These are phyloP conservation scores for Endotricha flammealis DNA, from an alignment of 2,888 invertebrate species.

Conservation along the genomic window DNA sequence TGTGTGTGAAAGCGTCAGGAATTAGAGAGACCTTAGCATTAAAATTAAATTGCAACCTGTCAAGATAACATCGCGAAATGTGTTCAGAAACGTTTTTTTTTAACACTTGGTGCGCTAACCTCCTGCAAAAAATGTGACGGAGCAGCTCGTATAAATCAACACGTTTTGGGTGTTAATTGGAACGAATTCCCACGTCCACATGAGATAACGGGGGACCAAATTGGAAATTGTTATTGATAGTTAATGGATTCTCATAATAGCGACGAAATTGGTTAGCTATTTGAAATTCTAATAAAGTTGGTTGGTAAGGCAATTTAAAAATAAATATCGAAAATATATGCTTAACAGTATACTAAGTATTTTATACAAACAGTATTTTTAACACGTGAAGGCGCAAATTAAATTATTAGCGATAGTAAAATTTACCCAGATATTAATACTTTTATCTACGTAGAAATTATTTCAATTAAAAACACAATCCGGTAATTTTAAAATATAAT, in stretches of 20 bases:
- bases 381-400: too few relatives aligned
- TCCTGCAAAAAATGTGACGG: slow-evolving; percentile 55
- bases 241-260: slow-evolving; percentile 5
- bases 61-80: not conserved
- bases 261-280: slow-evolving; percentile 1
- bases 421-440: too few relatives aligned
- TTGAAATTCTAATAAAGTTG: too few relatives aligned
- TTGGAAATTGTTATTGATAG: slow-evolving; percentile 15
- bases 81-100: slow-evolving; percentile 38
- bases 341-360: too few relatives aligned
- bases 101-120: slow-evolving; percentile 54
- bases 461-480: too few relatives aligned
- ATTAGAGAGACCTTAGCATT: not conserved
- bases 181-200: slow-evolving; percentile 53
- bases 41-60: not conserved
- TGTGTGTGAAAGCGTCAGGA: too few relatives aligned
- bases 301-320: too few relatives aligned
- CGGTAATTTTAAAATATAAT: too few relatives aligned
- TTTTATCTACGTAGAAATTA: too few relatives aligned
- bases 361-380: too few relatives aligned
- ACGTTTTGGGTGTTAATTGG: slow-evolving; percentile 70
- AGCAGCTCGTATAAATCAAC: slow-evolving; percentile 62
- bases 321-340: too few relatives aligned
- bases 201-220: slow-evolving; percentile 37
- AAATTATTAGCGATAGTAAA: too few relatives aligned